Percentiles rank a stretch among this genome's conserved stretches.
Conservation (phyloP, 2,113 vertebrate genomes). For the Fregetta grallaria region DNA sequence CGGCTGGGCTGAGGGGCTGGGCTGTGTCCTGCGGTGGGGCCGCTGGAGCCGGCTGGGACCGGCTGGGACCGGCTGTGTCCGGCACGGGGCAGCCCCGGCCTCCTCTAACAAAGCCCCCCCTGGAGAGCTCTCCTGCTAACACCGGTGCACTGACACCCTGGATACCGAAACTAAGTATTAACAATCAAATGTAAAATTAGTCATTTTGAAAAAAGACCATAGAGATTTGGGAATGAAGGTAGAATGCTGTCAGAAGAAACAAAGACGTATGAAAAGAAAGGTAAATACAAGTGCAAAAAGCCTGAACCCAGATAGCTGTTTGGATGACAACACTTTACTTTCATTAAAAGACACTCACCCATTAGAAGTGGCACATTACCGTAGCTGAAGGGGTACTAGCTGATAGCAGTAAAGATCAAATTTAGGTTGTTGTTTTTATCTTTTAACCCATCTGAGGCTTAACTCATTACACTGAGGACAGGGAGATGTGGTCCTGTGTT, state of each 20-base stretch:
- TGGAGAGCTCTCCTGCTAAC: fast-evolving
- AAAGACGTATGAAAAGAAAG: background rate
- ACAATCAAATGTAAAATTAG: background rate
- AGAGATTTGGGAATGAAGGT: background rate
- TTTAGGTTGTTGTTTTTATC: background rate
- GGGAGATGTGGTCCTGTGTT: background rate
- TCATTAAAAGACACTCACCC: background rate
- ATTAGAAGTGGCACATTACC: background rate
- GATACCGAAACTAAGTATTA: background rate
- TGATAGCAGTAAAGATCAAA: background rate
- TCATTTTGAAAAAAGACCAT: background rate
- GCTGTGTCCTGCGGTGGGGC: no score
- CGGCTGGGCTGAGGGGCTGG: no score
- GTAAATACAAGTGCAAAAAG: background rate
- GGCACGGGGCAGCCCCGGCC: background rate
- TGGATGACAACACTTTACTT: no score
- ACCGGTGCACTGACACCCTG: background rate
- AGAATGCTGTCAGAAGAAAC: background rate
- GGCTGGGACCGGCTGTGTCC: background rate
- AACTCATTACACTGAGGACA: fast-evolving
- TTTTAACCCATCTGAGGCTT: background rate
- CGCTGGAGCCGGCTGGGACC: background rate
- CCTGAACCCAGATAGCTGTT: background rate
- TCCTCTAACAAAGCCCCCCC: no score
- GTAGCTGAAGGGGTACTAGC: background rate